These are phyloP conservation scores for Aulostomus chinensis DNA, from an alignment of 2,797 vertebrate genomes.

Conservation along the genomic window DNA sequence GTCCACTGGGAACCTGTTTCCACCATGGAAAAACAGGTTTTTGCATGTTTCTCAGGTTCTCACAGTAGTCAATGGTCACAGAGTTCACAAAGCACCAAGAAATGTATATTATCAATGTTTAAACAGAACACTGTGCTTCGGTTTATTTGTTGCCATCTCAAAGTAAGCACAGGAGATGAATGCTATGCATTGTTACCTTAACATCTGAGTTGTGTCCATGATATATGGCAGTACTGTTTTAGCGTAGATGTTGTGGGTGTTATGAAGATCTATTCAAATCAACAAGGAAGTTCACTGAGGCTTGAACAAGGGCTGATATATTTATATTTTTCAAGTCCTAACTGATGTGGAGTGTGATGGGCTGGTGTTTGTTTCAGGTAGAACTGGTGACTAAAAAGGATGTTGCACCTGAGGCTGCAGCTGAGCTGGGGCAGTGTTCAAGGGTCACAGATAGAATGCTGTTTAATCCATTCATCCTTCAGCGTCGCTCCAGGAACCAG, in stretches of 20 bases:
- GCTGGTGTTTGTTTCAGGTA: conserved; percentile 44
- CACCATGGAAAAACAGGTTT: conserved; percentile 1
- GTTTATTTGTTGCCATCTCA: conserved; percentile 2
- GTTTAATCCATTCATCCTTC: conserved; percentile 22
- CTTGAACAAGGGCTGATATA: conserved; percentile 9
- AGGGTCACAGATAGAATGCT: conserved; percentile 16
- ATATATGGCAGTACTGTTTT: no score
- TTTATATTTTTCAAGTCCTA: conserved; percentile 10
- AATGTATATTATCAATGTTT: background rate
- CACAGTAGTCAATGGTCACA: conserved; percentile 12
- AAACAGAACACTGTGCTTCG: conserved; percentile 1
- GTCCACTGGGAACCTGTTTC: conserved; percentile 22
- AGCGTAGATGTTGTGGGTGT: no score
- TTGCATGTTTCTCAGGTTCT: conserved; percentile 15
- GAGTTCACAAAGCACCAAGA: conserved; percentile 9
- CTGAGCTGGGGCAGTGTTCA: conserved; percentile 47
- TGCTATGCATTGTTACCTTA: conserved; percentile 14
- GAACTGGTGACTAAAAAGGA: conserved; percentile 16
- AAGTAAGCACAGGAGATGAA: conserved; percentile 25
- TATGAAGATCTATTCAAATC: conserved; percentile 6
- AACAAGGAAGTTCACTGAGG: conserved; percentile 12
- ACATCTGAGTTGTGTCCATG: conserved; percentile 17
- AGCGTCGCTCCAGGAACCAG: conserved; percentile 86
- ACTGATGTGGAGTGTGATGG: conserved; percentile 25
- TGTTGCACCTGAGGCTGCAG: conserved; percentile 54